phyloP scores from a whole-genome alignment of 2,888 invertebrate species.

The Drosophila mayaguana region DNA sequence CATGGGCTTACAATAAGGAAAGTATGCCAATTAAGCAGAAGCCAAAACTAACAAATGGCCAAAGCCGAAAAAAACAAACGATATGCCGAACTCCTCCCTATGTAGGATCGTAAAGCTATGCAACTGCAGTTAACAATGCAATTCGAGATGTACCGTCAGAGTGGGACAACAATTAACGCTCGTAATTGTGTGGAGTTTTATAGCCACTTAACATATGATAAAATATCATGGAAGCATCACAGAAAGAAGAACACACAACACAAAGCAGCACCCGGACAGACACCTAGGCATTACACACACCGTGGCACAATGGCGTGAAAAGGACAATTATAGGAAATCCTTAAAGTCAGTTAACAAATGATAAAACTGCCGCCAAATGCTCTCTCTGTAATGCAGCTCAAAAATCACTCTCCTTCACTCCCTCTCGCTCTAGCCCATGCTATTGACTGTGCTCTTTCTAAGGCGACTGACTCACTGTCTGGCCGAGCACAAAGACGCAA shows the following conservation, averaged over 20 bases:
- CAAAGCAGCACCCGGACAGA: slow-evolving; percentile 45
- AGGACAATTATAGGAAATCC: slow-evolving; percentile 78
- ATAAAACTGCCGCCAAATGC: slow-evolving; percentile 73
- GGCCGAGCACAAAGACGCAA: slow-evolving; percentile 63
- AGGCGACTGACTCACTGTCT: slow-evolving; percentile 73
- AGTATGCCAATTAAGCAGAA: slow-evolving; percentile 77
- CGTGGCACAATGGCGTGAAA: slow-evolving; percentile 66
- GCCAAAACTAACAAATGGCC: slow-evolving; percentile 56
- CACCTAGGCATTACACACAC: slow-evolving; percentile 56
- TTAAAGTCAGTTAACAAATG: slow-evolving; percentile 73
- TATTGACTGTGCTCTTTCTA: neutral
- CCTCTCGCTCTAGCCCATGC: neutral
- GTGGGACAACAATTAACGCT: slow-evolving; percentile 71
- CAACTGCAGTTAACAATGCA: slow-evolving; percentile 52
- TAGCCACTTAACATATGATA: slow-evolving; percentile 83
- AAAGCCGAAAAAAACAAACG: slow-evolving; percentile 42
- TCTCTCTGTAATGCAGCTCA: slow-evolving; percentile 71
- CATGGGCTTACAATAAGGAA: slow-evolving; percentile 33
- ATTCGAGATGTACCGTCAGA: slow-evolving; percentile 43
- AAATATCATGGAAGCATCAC: slow-evolving; percentile 56
- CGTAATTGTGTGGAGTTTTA: slow-evolving; percentile 74
- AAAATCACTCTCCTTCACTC: slow-evolving; percentile 45
- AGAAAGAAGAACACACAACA: slow-evolving; percentile 30
- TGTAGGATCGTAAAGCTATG: slow-evolving; percentile 18
- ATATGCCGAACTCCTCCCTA: slow-evolving; percentile 28